phyloP scores from a whole-genome alignment of 2,797 vertebrate genomes.

The Pseudochirops corinnae region DNA sequence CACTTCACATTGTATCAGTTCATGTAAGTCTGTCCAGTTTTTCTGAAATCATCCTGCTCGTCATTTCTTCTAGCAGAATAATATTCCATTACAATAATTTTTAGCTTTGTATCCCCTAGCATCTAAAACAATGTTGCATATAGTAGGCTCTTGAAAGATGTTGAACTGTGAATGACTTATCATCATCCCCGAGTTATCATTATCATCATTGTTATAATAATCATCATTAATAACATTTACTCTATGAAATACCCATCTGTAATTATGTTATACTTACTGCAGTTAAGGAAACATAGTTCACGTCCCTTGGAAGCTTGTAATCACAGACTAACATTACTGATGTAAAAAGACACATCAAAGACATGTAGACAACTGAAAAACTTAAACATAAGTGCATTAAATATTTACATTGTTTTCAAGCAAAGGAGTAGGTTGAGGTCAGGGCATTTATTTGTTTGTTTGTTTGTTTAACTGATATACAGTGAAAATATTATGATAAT shows the following conservation, averaged over 20 bases:
- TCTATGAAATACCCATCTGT: background rate
- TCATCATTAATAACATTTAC: background rate
- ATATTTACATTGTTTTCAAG: background rate
- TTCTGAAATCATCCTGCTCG: background rate
- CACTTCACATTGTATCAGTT: background rate
- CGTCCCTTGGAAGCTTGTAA: background rate
- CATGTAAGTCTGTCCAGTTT: background rate
- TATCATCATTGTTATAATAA: constrained; percentile 31
- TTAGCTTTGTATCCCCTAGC: background rate
- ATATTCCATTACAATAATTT: background rate
- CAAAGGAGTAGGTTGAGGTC: background rate
- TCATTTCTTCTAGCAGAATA: background rate
- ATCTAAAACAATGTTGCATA: background rate
- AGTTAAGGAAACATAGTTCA: constrained; percentile 56
- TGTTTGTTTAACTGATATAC: background rate
- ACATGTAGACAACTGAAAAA: background rate
- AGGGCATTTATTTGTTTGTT: background rate
- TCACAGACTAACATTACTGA: background rate
- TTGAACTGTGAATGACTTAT: background rate
- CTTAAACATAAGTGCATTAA: background rate
- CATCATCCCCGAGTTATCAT: constrained; percentile 5
- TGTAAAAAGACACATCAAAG: background rate
- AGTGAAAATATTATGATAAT: background rate
- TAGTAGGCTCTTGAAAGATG: background rate
- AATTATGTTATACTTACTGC: background rate